Conservation (phyloP, 2,888 invertebrate genomes). For the Caenorhabditis doughertyi region DNA sequence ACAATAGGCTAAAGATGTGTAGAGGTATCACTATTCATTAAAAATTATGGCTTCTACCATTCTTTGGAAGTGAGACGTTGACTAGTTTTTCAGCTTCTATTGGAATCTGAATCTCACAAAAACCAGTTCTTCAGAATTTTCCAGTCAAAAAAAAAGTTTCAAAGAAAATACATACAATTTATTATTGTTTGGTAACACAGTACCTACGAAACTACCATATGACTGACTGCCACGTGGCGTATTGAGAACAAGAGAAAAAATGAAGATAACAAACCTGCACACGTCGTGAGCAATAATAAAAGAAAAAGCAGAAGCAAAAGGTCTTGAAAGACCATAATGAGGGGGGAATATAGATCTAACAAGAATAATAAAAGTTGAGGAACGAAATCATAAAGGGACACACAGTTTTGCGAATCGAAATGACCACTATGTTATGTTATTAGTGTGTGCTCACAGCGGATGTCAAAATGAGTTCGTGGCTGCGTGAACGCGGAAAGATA, state of each 20-base stretch:
- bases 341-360: not conserved
- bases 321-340: conserved; percentile 43
- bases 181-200: conserved; percentile 55
- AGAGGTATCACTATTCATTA: not conserved
- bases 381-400: conserved; percentile 14
- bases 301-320: conserved; percentile 28
- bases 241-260: conserved; percentile 19
- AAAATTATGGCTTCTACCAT: no score
- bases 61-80: no score
- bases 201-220: conserved; percentile 63
- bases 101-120: no score
- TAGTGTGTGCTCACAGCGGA: conserved; percentile 36
- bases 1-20: no score
- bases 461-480: conserved; percentile 57
- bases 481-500: not conserved
- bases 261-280: conserved; percentile 48
- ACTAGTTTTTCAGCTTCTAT: no score
- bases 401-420: not conserved
- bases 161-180: conserved; percentile 18
- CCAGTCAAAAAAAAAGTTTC: not conserved
- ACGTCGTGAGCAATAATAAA: conserved; percentile 40
- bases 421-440: conserved; percentile 1
- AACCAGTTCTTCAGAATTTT: no score
- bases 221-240: conserved; percentile 58
- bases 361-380: not conserved